These are phyloP conservation scores for Rhodeus uyekii DNA, from an alignment of 2,797 vertebrate species.

Conservation along the genomic window DNA sequence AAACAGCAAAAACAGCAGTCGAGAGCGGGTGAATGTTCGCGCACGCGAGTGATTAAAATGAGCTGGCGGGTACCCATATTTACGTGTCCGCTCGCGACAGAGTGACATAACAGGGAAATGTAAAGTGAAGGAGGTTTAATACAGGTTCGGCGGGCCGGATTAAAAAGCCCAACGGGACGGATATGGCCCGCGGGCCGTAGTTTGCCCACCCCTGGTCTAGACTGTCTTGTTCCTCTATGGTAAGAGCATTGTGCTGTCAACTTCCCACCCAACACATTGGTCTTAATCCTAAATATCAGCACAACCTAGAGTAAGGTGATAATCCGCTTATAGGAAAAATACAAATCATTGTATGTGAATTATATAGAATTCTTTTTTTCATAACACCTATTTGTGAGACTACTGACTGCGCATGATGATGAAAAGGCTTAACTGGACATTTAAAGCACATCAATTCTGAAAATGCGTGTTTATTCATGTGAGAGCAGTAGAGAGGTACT, in stretches of 20 bases:
- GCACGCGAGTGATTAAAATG: too few relatives aligned
- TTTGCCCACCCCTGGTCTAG: too few relatives aligned
- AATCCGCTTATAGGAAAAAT: conserved; percentile 65
- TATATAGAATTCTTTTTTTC: conserved; percentile 41
- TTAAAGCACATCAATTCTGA: not conserved
- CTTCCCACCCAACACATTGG: conserved; percentile 15
- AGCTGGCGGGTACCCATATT: too few relatives aligned
- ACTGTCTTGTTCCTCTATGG: not conserved
- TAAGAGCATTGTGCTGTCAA: conserved; percentile 9
- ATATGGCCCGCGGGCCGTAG: too few relatives aligned
- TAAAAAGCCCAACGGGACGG: too few relatives aligned
- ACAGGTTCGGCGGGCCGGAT: too few relatives aligned
- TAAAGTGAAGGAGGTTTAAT: too few relatives aligned
- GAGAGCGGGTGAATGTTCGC: too few relatives aligned
- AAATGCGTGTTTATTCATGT: not conserved
- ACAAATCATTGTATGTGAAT: conserved; percentile 62
- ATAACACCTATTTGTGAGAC: conserved; percentile 8
- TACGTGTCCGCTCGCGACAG: too few relatives aligned
- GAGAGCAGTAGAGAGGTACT: not conserved
- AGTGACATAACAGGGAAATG: too few relatives aligned
- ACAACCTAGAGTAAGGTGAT: conserved; percentile 56
- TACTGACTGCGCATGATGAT: conserved; percentile 7
- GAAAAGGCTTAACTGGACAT: conserved; percentile 7
- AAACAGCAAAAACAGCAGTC: too few relatives aligned
- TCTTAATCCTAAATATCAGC: conserved; percentile 56